Conservation (phyloP, 2,888 invertebrate species). For the Anagyrus pseudococci region DNA sequence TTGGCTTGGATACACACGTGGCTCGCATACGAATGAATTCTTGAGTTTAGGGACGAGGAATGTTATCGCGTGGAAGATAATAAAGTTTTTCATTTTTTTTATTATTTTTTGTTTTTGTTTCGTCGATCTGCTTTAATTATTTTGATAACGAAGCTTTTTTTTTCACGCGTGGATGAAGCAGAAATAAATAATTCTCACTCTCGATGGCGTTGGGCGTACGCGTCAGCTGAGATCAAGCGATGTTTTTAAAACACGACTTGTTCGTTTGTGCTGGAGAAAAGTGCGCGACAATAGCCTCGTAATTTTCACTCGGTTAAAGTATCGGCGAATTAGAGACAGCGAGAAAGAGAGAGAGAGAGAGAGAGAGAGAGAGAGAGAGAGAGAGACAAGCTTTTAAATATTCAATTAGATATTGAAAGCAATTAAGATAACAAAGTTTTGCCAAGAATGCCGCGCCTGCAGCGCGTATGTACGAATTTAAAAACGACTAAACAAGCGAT, state of each 20-base stretch:
- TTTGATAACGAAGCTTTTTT: too few relatives aligned
- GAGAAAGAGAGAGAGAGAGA: not conserved
- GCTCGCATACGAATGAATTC: not conserved
- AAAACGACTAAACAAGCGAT: too few relatives aligned
- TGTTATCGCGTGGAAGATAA: not conserved
- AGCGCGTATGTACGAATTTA: too few relatives aligned
- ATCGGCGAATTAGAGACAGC: too few relatives aligned
- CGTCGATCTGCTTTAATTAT: not conserved
- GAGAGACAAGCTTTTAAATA: not conserved
- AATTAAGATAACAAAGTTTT: not conserved
- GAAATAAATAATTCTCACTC: too few relatives aligned
- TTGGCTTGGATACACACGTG: not conserved
- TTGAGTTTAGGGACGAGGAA: too few relatives aligned
- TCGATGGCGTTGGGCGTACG: too few relatives aligned
- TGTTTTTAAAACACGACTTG: not conserved
- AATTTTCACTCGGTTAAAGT: too few relatives aligned
- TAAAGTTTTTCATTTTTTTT: not conserved
- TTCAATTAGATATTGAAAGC: not conserved
- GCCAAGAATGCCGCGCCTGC: not conserved
- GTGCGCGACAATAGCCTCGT: not conserved
- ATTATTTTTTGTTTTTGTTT: not conserved
- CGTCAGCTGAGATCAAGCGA: not conserved
- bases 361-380: not conserved
- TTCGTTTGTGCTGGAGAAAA: not conserved
- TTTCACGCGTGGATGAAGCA: not conserved